Conservation (phyloP, 1,140 invertebrate genomes). For the Macrobrachium nipponense region DNA sequence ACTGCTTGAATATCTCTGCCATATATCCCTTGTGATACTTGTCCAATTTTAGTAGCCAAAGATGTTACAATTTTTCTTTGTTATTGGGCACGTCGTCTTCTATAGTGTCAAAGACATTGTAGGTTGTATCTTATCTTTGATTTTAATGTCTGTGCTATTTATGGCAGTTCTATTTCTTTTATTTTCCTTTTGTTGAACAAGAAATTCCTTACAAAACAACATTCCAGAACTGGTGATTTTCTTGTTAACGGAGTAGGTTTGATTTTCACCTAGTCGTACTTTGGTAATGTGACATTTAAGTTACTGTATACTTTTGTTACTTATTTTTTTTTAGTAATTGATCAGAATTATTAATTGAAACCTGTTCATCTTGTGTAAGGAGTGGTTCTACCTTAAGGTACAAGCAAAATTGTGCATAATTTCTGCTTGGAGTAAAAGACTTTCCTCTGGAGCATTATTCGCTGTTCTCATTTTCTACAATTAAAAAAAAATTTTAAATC, state of each 20-base stretch:
- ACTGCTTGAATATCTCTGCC: slow-evolving; percentile 31
- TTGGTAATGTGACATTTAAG: slow-evolving; percentile 6
- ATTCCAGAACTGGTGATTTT: slow-evolving; percentile 20
- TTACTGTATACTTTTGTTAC: neutral
- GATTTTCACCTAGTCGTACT: slow-evolving; percentile 12
- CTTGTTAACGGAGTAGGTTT: slow-evolving; percentile 6
- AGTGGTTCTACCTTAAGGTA: neutral
- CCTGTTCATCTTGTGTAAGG: neutral
- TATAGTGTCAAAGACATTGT: slow-evolving; percentile 51
- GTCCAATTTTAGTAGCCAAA: slow-evolving; percentile 56
- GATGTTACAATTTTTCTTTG: slow-evolving; percentile 54
- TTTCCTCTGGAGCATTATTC: too few species aligned
- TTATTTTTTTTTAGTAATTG: neutral
- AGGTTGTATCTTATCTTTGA: slow-evolving; percentile 50
- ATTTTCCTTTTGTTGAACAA: slow-evolving; percentile 43
- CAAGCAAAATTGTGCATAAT: slow-evolving; percentile 8
- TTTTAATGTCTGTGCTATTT: slow-evolving; percentile 13
- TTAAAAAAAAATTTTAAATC: too few species aligned
- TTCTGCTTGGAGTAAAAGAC: neutral
- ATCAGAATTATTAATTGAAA: too few species aligned
- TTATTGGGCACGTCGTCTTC: slow-evolving; percentile 36
- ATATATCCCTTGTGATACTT: slow-evolving; percentile 59
- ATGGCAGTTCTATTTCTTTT: slow-evolving; percentile 25
- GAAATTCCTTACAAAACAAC: slow-evolving; percentile 33
- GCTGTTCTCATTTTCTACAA: too few species aligned